phyloP scores from a whole-genome alignment of 2,113 vertebrate species.

The Spea multiplicata region DNA sequence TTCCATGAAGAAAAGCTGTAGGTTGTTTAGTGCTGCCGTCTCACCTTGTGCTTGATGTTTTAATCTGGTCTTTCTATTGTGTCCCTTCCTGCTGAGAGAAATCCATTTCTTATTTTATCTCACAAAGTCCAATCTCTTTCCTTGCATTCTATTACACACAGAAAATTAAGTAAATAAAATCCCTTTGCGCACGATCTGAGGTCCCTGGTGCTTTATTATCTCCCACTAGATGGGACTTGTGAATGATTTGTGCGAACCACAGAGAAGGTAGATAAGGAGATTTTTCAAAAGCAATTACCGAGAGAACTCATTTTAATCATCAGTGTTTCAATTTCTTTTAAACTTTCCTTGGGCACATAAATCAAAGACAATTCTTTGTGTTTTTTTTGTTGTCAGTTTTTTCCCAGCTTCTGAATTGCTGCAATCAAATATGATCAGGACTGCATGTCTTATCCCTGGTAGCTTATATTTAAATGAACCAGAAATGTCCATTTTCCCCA shows the following conservation, averaged over 20 bases:
- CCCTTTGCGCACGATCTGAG: conserved; percentile 41
- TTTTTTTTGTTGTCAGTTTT: conserved; percentile 28
- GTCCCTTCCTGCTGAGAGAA: conserved; percentile 18
- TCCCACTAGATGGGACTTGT: conserved; percentile 50
- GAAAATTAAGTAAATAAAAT: conserved; percentile 54
- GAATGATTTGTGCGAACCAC: conserved; percentile 41
- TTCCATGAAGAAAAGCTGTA: conserved; percentile 62
- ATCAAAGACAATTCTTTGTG: conserved; percentile 26
- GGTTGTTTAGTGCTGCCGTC: conserved; percentile 44
- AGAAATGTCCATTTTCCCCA: too few relatives aligned
- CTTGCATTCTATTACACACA: conserved; percentile 49
- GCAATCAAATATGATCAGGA: too few relatives aligned
- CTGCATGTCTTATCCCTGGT: too few relatives aligned
- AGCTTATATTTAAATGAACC: too few relatives aligned
- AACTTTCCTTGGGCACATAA: conserved; percentile 50
- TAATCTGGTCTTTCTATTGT: conserved; percentile 40
- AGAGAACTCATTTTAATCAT: conserved; percentile 49
- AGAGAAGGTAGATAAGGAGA: conserved; percentile 24
- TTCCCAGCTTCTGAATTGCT: conserved; percentile 13
- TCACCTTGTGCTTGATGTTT: conserved; percentile 44
- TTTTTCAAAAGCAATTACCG: conserved; percentile 49
- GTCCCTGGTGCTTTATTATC: conserved; percentile 45
- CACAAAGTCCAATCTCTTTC: conserved; percentile 44
- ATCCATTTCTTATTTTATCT: conserved; percentile 50
- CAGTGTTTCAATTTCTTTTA: conserved; percentile 47